Base-by-base conservation (phyloP, 1,140 invertebrate species). In the Philopotamus ludificatus region DNA sequence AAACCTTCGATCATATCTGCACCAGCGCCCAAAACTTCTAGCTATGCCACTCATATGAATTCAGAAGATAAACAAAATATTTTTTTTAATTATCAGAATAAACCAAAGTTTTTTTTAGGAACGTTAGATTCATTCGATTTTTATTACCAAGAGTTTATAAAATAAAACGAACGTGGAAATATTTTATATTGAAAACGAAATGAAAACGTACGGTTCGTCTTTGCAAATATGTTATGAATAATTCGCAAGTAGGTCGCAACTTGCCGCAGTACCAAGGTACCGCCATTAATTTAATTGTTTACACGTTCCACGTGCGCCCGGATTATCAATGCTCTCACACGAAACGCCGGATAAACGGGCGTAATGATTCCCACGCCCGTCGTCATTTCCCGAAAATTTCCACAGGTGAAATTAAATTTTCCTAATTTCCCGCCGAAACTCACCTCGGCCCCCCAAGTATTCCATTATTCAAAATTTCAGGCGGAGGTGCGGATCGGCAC, bases 201-300 rank as follows among this genome's bases (percentile, higher is more conserved):
- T 44, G 42, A 12, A 2, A 44, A 18, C 42, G 20, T 44, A 12
- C 20, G 42, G n/a, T n/a, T n/a, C n/a, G n/a, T n/a, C n/a, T n/a
- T n/a, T n/a, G n/a, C n/a, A n/a, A n/a, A n/a, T n/a, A n/a, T n/a
- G n/a, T n/a, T n/a, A n/a, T n/a, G n/a, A n/a, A n/a, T n/a, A n/a
- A n/a, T n/a, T n/a, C n/a, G 12, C 12, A 44, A 44, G 42, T 39
- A 39, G n/a, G n/a, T 1, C 41, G 3, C 41, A 1, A 15, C 9
- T 44, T 18, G 18, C 41, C 41, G 15, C 47, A 50, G 47, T 21
- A 50, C 25, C 51, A 10, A 10, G 12, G 21, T 8, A 23, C n/a
- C 23, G 42, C 22, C 57, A 60, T 60, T 60, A 60, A 60, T 60
- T 60, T 60, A 60, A 60, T 58, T 58, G 55, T 58, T 58, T 58